phyloP scores from a whole-genome alignment of 1,140 invertebrate species.

The Ditylenchus dipsaci region DNA sequence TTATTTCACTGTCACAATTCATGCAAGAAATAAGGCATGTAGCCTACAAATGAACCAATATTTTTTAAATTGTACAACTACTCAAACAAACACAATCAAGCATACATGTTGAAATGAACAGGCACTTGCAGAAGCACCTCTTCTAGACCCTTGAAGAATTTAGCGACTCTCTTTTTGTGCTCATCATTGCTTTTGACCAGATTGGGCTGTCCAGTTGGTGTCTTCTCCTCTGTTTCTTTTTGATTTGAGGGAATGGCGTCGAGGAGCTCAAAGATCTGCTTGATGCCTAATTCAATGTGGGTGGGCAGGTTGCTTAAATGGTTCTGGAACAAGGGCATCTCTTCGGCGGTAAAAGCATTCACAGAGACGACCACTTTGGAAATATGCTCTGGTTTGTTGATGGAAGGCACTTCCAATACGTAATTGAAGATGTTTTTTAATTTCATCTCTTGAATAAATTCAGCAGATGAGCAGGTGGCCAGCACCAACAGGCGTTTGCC shows the following conservation, averaged over 20 bases:
- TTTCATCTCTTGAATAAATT: slow-evolving; percentile 4
- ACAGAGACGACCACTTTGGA: background rate
- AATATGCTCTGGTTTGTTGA: background rate
- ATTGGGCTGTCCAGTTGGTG: no score
- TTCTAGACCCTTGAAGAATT: background rate
- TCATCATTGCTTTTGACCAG: background rate
- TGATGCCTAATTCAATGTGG: background rate
- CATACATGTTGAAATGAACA: background rate
- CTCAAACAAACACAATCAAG: no score
- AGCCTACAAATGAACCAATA: no score
- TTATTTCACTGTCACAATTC: no score
- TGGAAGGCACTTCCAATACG: background rate
- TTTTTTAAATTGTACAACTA: no score
- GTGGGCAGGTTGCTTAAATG: background rate
- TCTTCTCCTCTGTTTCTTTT: no score
- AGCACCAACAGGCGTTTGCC: slow-evolving; percentile 6
- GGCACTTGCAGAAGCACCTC: background rate
- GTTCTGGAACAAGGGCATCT: background rate
- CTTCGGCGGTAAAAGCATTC: background rate
- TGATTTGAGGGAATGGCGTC: no score
- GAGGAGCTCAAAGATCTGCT: no score
- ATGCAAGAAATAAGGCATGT: no score
- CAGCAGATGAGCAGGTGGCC: background rate
- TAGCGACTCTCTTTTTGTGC: background rate
- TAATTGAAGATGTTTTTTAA: background rate